Base-by-base conservation (phyloP, 2,888 invertebrate genomes). In the Macropis europaea region DNA sequence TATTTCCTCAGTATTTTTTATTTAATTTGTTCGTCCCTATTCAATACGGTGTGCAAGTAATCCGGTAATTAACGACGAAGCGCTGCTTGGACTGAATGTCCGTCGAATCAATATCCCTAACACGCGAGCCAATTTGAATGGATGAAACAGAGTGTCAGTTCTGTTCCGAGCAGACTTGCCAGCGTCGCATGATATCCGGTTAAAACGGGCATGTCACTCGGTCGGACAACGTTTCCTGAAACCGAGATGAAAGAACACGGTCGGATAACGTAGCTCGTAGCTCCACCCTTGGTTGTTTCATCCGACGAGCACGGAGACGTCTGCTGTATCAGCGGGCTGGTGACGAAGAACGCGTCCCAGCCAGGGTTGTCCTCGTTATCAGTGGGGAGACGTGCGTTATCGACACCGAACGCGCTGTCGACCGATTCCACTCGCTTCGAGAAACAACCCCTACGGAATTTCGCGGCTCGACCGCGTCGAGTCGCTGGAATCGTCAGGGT, bases 401-500 rank as follows among this genome's bases (percentile, higher is more conserved):
- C 79, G 79, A 74, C 76, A 11, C 15, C 28, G 45, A 28, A 57
- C 40, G 48, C 73, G 56, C 26, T 54, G 42, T 62, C 45, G 59
- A 32, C 43, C 76, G 76, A 64, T 66, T 57, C 72, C 57, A 22
- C 59, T 47, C n/a, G 54, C 28, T 30, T 38, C 36, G 11, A 15
- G 48, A 32, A 63, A n/a, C 72, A 66, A 53, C 75, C 72, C 71
- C 66, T 19, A 24, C 45, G 43, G 62, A 76, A 73, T 69, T 75
- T 77, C 77, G 36, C 72, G 69, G 76, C 57, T 38, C 70, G 64
- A 47, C 80, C 82, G 79, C 79, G 63, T 64, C 80, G 86, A 54
- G 84, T 85, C 86, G 86, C 86, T 80, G 62, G 77, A 59, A 82
- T 86, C 86, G 84, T 72, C 62, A 64, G 68, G 79, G 77, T 82